Conservation (phyloP, 2,113 vertebrate species). For the Cinclus cinclus region DNA sequence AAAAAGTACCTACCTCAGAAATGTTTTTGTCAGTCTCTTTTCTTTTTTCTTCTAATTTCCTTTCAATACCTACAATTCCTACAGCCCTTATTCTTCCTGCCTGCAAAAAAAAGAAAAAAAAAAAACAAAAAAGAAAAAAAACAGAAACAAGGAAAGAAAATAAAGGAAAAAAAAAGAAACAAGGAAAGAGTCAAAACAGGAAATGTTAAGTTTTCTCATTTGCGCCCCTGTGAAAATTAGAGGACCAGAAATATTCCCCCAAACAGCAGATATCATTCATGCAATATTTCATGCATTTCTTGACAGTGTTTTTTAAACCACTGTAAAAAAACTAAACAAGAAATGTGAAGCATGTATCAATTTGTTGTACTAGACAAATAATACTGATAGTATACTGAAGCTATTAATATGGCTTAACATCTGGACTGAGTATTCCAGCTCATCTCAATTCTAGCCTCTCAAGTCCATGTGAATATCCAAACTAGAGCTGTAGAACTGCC, state of each 20-base stretch:
- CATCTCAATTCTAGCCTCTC: background rate
- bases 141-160: background rate
- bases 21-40: slow-evolving; percentile 99
- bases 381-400: background rate
- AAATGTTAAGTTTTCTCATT: slow-evolving; percentile 56
- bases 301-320: background rate
- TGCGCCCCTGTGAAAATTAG: background rate
- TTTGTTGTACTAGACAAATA: background rate
- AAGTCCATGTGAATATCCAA: background rate
- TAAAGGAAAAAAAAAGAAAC: background rate
- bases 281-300: background rate
- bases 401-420: background rate
- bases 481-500: background rate
- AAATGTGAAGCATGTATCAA: background rate
- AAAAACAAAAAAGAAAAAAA: slow-evolving; percentile 1
- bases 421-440: background rate
- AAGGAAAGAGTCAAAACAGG: slow-evolving; percentile 57
- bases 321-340: background rate
- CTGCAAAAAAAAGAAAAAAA: slow-evolving; percentile 69
- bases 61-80: slow-evolving; percentile 97
- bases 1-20: slow-evolving; percentile 85
- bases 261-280: background rate
- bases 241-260: background rate
- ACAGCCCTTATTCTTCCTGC: slow-evolving; percentile 92
- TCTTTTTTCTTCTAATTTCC: slow-evolving; percentile 96